These are phyloP conservation scores for Melanotus villosus DNA, from an alignment of 2,888 invertebrate genomes.

Conservation along the genomic window DNA sequence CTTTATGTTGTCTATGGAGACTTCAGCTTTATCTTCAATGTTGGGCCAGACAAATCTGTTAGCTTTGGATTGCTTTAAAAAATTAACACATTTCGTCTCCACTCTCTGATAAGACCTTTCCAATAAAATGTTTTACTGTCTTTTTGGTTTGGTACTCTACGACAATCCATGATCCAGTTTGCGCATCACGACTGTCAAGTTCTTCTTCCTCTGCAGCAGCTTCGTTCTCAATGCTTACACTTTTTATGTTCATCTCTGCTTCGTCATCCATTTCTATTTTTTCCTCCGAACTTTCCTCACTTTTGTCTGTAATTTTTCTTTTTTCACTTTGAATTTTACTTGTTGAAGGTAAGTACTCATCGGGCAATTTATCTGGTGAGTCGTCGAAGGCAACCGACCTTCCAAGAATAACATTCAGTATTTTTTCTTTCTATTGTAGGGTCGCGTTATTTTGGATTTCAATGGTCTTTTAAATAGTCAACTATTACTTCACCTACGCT, in stretches of 20 bases:
- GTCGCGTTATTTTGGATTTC: constrained; percentile 11
- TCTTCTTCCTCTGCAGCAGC: constrained; percentile 1
- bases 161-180: neutral
- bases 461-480: neutral
- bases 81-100: neutral
- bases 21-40: constrained; percentile 5
- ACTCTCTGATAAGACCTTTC: constrained; percentile 7
- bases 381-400: neutral
- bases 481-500: neutral
- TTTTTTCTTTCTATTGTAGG: neutral
- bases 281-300: constrained; percentile 1
- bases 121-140: constrained; percentile 3
- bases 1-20: neutral
- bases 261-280: too few relatives aligned
- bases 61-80: constrained; percentile 9
- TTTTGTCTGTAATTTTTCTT: neutral
- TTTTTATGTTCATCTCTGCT: neutral
- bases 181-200: neutral
- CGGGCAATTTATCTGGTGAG: constrained; percentile 1
- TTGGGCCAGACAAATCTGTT: constrained; percentile 10
- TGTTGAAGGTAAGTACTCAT: constrained; percentile 9
- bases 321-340: neutral
- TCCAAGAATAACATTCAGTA: neutral
- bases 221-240: neutral
- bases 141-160: neutral